Percentiles rank a stretch among this genome's conserved stretches.
Conservation (phyloP, 2,113 vertebrate genomes). For the Anthoscopus minutus region DNA sequence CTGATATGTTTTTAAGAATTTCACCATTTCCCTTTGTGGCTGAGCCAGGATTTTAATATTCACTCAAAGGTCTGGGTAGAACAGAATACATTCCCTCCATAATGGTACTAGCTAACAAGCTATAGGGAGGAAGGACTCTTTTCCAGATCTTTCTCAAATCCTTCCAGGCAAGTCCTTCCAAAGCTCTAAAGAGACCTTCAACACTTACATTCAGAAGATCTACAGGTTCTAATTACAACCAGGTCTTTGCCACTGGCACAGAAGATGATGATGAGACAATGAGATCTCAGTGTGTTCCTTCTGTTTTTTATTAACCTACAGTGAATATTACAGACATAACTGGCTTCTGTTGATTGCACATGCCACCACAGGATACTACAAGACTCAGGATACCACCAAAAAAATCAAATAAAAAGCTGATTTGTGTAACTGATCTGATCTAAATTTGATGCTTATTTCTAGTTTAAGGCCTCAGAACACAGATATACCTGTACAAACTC, state of each 20-base stretch:
- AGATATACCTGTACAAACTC: neutral
- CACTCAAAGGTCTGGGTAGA: neutral
- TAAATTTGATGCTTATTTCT: neutral
- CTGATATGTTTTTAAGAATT: neutral
- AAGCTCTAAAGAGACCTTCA: neutral
- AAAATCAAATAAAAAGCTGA: neutral
- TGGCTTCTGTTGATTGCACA: neutral
- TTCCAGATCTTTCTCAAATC: neutral
- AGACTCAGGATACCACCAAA: neutral
- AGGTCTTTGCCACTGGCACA: neutral
- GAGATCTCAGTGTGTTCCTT: slow-evolving; percentile 1
- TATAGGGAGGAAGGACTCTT: neutral
- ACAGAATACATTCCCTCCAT: neutral
- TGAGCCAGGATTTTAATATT: neutral
- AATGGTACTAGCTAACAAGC: neutral
- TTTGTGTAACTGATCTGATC: neutral
- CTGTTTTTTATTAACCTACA: neutral
- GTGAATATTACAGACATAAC: neutral
- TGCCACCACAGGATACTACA: neutral
- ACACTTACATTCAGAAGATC: neutral
- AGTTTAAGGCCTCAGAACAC: neutral
- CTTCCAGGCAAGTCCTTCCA: neutral
- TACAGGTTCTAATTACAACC: slow-evolving; percentile 2
- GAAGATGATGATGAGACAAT: neutral
- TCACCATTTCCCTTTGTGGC: neutral